Conservation (phyloP, 2,113 vertebrate genomes). For the Macquaria ambigua region DNA sequence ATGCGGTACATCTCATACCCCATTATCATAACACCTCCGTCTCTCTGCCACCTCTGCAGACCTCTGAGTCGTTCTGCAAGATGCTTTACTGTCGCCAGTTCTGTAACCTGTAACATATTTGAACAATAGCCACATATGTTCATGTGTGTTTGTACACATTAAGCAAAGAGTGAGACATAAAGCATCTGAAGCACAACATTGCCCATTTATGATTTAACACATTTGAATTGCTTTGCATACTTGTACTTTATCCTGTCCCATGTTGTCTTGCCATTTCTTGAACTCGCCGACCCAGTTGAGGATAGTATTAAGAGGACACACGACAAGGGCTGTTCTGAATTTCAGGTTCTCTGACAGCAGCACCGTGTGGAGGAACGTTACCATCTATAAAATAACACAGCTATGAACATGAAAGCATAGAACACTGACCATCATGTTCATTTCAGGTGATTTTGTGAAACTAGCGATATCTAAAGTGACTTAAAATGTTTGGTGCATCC, state of each 20-base stretch:
- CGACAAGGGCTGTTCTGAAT: slow-evolving; percentile 92
- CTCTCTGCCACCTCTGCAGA: slow-evolving; percentile 90
- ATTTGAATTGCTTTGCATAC: slow-evolving; percentile 76
- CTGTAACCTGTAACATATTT: slow-evolving; percentile 85
- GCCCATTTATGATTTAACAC: neutral
- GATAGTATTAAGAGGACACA: slow-evolving; percentile 96
- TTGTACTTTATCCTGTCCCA: slow-evolving; percentile 89
- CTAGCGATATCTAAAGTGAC: neutral
- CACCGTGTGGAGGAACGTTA: slow-evolving; percentile 95
- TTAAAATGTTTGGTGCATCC: neutral
- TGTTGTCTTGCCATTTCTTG: slow-evolving; percentile 93
- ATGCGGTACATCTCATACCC: slow-evolving; percentile 96
- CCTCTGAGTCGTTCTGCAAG: slow-evolving; percentile 86
- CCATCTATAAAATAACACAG: slow-evolving; percentile 87
- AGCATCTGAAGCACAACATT: neutral
- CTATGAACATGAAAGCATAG: neutral
- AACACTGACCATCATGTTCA: neutral
- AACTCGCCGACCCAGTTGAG: slow-evolving; percentile 98
- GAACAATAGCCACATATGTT: neutral
- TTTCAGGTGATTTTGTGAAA: neutral
- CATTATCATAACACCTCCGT: slow-evolving; percentile 94
- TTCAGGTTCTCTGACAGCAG: slow-evolving; percentile 88
- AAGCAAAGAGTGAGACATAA: neutral
- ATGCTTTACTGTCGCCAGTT: slow-evolving; percentile 90
- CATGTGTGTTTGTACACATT: neutral